Conservation (phyloP, 2,888 invertebrate genomes). For the Prenolepis imparis region DNA sequence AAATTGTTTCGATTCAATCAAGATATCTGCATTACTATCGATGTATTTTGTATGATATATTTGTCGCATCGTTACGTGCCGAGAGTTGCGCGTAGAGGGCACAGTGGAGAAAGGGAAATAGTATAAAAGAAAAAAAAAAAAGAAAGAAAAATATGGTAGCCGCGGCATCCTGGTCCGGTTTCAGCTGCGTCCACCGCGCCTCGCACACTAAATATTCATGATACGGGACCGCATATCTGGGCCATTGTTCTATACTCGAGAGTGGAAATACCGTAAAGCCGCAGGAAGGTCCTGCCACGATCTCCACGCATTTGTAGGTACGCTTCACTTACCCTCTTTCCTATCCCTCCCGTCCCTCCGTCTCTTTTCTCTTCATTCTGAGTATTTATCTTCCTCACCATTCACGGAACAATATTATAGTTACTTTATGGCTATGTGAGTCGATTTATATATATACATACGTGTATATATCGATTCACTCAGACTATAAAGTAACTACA, state of each 20-base stretch:
- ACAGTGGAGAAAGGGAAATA: slow-evolving; percentile 34
- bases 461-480: no score
- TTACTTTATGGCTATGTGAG: slow-evolving; percentile 2
- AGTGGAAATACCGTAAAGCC: slow-evolving; percentile 71
- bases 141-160: not conserved
- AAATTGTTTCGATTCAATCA: slow-evolving; percentile 33
- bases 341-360: not conserved
- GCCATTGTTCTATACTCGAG: slow-evolving; percentile 76
- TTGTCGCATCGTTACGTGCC: slow-evolving; percentile 12
- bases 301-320: slow-evolving; percentile 46
- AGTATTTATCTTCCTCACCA: slow-evolving; percentile 42
- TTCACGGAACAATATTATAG: slow-evolving; percentile 30
- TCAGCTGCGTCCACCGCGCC: slow-evolving; percentile 58
- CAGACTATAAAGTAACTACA: no score
- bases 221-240: slow-evolving; percentile 78
- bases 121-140: slow-evolving; percentile 4
- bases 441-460: not conserved
- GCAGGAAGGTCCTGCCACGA: slow-evolving; percentile 54
- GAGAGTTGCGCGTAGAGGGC: not conserved
- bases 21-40: not conserved
- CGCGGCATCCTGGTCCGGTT: slow-evolving; percentile 50
- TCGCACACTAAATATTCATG: slow-evolving; percentile 80
- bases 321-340: slow-evolving; percentile 37
- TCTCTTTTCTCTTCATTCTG: not conserved
- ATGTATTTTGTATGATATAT: slow-evolving; percentile 4